Base-by-base conservation (phyloP, 2,113 vertebrate genomes). In the Laticauda laticaudata region DNA sequence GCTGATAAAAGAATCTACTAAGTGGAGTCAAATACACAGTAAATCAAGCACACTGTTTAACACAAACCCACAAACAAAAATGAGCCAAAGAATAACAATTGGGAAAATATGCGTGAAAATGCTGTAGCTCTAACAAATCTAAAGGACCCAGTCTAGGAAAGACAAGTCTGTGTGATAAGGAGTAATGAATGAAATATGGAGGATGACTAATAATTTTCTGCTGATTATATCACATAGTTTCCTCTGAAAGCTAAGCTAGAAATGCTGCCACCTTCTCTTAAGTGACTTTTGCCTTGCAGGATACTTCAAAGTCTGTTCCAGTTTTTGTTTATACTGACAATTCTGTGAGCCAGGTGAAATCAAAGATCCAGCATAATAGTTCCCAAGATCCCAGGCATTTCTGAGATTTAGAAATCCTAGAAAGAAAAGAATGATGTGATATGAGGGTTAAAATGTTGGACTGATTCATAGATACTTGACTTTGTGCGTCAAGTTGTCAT, bases 11-110 rank as follows among this genome's bases (percentile, higher is more conserved):
- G 18, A 54, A 69, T 88, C 86, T 91, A 87, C 15, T 90, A 21
- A 53, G 87, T 87, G 90, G 90, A 51, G 23, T 90, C 24, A 87
- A 43, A 93, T 3, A 59, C 93, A 92, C 57, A 91, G 86, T 91
- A 96, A 92, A 75, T 7, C 11, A 86, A 89, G 0, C 4, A 87
- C 45, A 90, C 64, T 23, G 4, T 2, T 93, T 61, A 20, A 88
- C 90, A 94, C 92, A 91, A 92, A 14, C 59, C 43, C 14, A 86
- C 18, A 61, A 92, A 87, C 48, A 91, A 87, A 61, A 4, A 81
- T 57, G 14, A 86, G 57, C n/a, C 34, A 90, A 94, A 94, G 34
- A 88, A 26, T n/a, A 90, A 6, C 6, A 59, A 0, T 48, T 18
- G 75, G 23, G n/a, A 88, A 90, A n/a, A 29, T 39, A 39, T 81